Evolutionary conservation across 1,140 invertebrate genomes (phyloP), one percentile per base, ranked within the genome.

Genomic region (Oscheius sp.): DNA sequence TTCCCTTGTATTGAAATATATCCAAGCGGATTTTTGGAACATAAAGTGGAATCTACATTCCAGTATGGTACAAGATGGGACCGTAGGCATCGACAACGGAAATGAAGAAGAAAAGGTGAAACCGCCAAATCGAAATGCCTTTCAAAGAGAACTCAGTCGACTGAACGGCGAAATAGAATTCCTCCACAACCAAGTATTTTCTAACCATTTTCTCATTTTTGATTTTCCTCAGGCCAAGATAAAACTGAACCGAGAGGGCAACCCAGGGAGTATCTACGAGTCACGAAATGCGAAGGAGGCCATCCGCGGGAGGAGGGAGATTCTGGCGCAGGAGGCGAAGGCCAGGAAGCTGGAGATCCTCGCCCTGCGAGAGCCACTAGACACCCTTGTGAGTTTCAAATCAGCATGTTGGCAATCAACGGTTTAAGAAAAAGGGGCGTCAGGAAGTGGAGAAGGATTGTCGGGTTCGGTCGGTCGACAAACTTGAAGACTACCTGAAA

Each of bases 391-490:
- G 20, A 42, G 36, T 15, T 31, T 38, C 15, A 28, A 10, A 13
- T 42, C 31, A 32, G 36, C 45, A n/a, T 7, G 3, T 32, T 31
- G 34, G 34, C 23, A 10, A 7, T 63, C 7, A 13, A 7, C 23
- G 7, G 26, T 63, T 63, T 23, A 7, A 71, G 61, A 71, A 46
- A 64, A 71, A 13, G 42, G 38, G 38, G 3, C 61, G 59, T 10
- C 35, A 52, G 42, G 59, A 71, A 42, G 10, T 71, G 29, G 61
- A 63, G n/a, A 63, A 64, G 15, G 58, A 62, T 26, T 71, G 59
- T 34, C 68, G 58, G 2, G 58, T 63, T 10, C 1, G 68, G 28
- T 29, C 32, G 29, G 35, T 32, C 15, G 46, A 71, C 38, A 34
- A 63, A 18, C 31, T 71, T 1, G 38, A 62, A 1, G 49, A 18